phyloP scores from a whole-genome alignment of 2,797 vertebrate species.

The Fringilla coelebs region DNA sequence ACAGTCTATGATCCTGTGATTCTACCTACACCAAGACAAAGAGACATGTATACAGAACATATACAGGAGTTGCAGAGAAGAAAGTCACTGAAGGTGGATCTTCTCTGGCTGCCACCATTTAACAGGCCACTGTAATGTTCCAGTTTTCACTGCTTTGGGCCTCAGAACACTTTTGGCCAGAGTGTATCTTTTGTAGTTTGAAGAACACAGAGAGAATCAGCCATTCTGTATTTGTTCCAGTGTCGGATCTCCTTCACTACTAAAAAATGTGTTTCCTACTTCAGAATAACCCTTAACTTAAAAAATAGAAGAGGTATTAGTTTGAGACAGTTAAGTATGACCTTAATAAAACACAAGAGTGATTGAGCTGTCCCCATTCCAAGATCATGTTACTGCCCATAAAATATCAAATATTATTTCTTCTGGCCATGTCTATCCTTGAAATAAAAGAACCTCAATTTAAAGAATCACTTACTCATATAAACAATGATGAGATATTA shows the following conservation, averaged over 20 bases:
- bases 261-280: neutral
- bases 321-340: neutral
- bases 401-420: neutral
- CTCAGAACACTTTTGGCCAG: neutral
- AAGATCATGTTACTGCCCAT: neutral
- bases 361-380: neutral
- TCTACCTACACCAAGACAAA: neutral
- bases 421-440: neutral
- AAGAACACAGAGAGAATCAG: neutral
- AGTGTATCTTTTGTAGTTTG: neutral
- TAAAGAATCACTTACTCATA: slow-evolving; percentile 18
- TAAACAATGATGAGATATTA: slow-evolving; percentile 20
- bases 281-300: neutral
- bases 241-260: neutral
- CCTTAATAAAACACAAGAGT: neutral
- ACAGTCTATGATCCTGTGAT: neutral
- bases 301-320: neutral
- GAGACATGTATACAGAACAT: neutral
- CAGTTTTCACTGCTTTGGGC: neutral
- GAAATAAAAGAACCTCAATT: slow-evolving; percentile 15
- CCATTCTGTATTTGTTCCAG: neutral
- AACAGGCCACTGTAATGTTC: neutral
- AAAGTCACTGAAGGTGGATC: neutral
- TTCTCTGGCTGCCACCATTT: neutral
- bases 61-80: neutral